Base-by-base conservation (phyloP, 2,113 vertebrate genomes). In the Gymnarchus niloticus region DNA sequence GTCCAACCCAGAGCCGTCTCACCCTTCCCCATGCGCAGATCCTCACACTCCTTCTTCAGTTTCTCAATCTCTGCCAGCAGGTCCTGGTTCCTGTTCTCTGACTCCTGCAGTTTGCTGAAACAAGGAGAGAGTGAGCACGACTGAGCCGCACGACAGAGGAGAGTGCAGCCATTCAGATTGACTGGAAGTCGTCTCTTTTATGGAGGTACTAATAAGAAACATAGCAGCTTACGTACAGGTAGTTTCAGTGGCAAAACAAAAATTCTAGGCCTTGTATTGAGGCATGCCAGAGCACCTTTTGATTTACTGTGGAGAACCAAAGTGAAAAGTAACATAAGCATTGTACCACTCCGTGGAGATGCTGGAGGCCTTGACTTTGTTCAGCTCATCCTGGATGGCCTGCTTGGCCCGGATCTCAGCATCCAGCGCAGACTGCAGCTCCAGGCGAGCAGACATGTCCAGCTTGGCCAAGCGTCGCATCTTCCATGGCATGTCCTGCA, bases 401-500 rank as follows among this genome's bases (percentile, higher is more conserved):
- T 99, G 98, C 88, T 99, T 99, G 90, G 98, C 98, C 91, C 96
- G 93, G 93, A 99, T 99, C 94, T 99, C 98, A 25, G 97, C 96
- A 83, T 99, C 98, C 49, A 99, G 91, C 17, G 98, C 98, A 1
- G 98, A 99, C 91, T 99, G 98, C 33, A 99, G 94, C 90, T 99
- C 98, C 90, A 99, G 87, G 83, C 98, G 96, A 0, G 98, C 98
- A 10, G 98, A 99, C 98, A 99, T 99, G 89, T 99, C 98, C 92
- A 99, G 93, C 93, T 99, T 99, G 51, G 97, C 97, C 44, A 98
- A 98, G 84, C 98, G 97, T 0, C 98, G 95, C 97, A 99, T 98
- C 93, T 99, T 99, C 98, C 98, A 99, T 0, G 97, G 97, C 97
- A 99, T 99, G 92, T 99, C 98, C 97, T 99, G 88, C 41, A 44